Evolutionary conservation across 2,888 invertebrate genomes (phyloP), one percentile per base, ranked within the genome.

Genomic region (Drosophila leonis): DNA sequence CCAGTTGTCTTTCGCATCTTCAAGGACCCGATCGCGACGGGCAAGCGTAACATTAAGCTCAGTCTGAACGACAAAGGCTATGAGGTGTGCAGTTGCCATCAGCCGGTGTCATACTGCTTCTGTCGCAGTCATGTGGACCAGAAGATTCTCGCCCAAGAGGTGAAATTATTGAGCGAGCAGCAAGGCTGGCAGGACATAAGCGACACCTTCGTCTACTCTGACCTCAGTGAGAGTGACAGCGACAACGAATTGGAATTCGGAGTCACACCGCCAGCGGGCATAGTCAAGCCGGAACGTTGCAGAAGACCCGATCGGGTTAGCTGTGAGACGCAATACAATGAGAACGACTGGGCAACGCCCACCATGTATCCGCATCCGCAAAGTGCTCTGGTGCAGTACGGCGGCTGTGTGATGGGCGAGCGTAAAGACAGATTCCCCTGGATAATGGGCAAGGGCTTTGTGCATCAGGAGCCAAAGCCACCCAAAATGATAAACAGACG

Each of bases 241-340:
- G 95, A 95, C 35, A 95, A 95, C 6, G 95, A 96, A 65, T 94
- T 95, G 92, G 95, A 96, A 80, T 95, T 96, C 49, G 96, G 96
- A 72, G 96, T 96, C 64, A 96, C 96, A 0, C 95, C 96, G 0
- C 96, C 96, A 0, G 95, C 95, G 42, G 96, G 95, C 0, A 94
- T 96, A 54, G 94, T 96, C 29, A 95, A 95, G 73, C 94, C 95
- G 0, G 93, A 94, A 56, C 93, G 94, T 18, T 93, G 93, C 60
- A 88, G 92, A 0, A 92, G 91, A 63, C 93, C 93, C 1, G 94
- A 94, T 78, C 92, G 94, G 6, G 78, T 82, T 0, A 94, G 95
- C 72, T 94, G 93, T 2, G 95, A 95, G 63, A 95, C 95, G 0
- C 96, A 96, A 82, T 96, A 95, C 77, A 86, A 93, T 51, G 93